These are phyloP conservation scores for Apamea monoglypha DNA, from an alignment of 2,888 invertebrate species.

Conservation along the genomic window DNA sequence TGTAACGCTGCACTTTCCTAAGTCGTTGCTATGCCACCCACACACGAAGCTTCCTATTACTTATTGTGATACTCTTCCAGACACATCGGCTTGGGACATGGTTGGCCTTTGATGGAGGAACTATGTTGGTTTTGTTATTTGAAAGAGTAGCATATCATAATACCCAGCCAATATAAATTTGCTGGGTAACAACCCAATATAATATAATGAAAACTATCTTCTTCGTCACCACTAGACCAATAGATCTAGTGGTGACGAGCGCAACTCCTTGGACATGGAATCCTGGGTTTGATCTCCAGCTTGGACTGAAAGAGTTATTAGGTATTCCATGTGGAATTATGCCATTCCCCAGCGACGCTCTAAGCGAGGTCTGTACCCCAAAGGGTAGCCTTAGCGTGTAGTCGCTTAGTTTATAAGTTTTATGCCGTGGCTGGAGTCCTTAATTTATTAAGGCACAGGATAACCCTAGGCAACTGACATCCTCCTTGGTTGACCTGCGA, in stretches of 20 bases:
- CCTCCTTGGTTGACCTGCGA: not conserved
- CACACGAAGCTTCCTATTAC: slow-evolving; percentile 35
- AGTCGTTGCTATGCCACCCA: slow-evolving; percentile 34
- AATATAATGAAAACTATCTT: no score
- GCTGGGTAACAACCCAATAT: no score
- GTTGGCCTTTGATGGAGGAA: not conserved
- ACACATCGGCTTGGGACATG: slow-evolving; percentile 21
- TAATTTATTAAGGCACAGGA: not conserved
- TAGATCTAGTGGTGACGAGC: not conserved
- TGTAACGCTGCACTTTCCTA: slow-evolving; percentile 69
- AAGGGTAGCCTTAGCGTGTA: not conserved
- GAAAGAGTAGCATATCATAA: not conserved
- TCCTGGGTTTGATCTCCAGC: no score
- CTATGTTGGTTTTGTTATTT: not conserved
- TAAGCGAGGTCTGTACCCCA: no score
- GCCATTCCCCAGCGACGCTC: not conserved
- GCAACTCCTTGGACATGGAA: not conserved
- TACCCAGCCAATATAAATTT: no score
- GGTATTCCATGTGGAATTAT: no score
- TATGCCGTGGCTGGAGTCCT: not conserved
- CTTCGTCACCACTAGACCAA: no score
- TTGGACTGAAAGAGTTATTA: no score
- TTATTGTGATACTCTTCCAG: slow-evolving; percentile 29
- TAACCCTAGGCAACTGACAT: not conserved
- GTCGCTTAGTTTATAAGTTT: not conserved